Conservation (phyloP, 2,888 invertebrate species). For the Pterobdella sp. region DNA sequence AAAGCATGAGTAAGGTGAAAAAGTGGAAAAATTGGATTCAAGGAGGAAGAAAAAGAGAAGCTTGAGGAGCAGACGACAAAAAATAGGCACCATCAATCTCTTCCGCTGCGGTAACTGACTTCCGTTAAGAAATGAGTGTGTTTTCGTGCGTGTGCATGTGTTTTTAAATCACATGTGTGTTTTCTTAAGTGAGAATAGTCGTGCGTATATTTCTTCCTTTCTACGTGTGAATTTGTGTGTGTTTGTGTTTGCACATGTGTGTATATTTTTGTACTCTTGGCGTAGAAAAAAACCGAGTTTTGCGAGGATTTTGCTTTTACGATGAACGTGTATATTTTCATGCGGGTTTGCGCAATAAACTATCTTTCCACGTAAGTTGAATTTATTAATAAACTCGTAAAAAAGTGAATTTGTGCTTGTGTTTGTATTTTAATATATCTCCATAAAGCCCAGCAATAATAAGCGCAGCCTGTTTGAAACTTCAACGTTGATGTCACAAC, state of each 20-base stretch:
- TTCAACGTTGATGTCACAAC: no score
- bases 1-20: not conserved
- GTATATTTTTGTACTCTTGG: no score
- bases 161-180: not conserved
- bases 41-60: not conserved
- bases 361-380: no score
- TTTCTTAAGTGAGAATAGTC: not conserved
- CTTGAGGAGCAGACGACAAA: conserved; percentile 7
- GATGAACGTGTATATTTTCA: no score
- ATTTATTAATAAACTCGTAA: no score
- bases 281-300: no score
- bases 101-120: conserved; percentile 14
- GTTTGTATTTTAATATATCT: no score
- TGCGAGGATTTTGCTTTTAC: no score
- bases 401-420: no score
- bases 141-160: not conserved
- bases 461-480: no score
- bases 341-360: no score
- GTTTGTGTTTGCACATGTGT: not conserved
- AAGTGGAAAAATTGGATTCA: not conserved
- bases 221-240: not conserved
- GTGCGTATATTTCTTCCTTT: not conserved
- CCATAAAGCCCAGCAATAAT: no score
- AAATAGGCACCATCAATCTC: conserved; percentile 13
- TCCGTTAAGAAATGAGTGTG: conserved; percentile 3